These are phyloP conservation scores for Mya arenaria DNA, from an alignment of 1,140 invertebrate genomes.

Conservation along the genomic window DNA sequence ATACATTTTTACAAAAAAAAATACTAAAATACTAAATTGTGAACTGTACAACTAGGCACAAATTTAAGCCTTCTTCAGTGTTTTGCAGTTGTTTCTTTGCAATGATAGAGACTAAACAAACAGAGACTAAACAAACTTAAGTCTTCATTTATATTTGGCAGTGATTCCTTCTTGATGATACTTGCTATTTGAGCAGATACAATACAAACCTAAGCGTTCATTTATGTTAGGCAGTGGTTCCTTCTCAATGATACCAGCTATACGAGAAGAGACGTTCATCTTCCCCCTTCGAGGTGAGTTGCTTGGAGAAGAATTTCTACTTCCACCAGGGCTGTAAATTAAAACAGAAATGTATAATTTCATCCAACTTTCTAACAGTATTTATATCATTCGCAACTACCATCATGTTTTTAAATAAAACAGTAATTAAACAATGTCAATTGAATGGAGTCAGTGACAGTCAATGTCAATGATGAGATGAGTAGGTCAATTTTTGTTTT, in stretches of 20 bases:
- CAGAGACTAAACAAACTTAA: background rate
- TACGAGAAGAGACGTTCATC: constrained; percentile 16
- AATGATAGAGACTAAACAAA: background rate
- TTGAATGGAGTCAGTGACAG: background rate
- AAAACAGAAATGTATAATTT: background rate
- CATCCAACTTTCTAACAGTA: too few relatives aligned
- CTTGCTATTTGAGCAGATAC: background rate
- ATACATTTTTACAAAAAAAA: too few relatives aligned
- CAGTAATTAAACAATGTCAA: background rate
- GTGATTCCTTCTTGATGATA: background rate
- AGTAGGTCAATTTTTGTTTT: background rate
- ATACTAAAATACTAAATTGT: background rate
- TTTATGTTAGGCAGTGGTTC: constrained; percentile 70
- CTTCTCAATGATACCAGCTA: constrained; percentile 8
- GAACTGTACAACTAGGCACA: background rate
- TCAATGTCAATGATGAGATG: background rate
- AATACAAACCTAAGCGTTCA: constrained; percentile 72
- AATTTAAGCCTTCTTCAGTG: background rate
- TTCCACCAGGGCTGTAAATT: constrained; percentile 38
- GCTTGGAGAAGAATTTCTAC: constrained; percentile 27
- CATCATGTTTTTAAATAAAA: background rate
- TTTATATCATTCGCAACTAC: too few relatives aligned
- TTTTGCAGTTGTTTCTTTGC: background rate
- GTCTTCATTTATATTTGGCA: background rate
- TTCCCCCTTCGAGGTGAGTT: constrained; percentile 26